These are phyloP conservation scores for Protodeltote pygarga DNA, from an alignment of 2,888 invertebrate genomes.

Conservation along the genomic window DNA sequence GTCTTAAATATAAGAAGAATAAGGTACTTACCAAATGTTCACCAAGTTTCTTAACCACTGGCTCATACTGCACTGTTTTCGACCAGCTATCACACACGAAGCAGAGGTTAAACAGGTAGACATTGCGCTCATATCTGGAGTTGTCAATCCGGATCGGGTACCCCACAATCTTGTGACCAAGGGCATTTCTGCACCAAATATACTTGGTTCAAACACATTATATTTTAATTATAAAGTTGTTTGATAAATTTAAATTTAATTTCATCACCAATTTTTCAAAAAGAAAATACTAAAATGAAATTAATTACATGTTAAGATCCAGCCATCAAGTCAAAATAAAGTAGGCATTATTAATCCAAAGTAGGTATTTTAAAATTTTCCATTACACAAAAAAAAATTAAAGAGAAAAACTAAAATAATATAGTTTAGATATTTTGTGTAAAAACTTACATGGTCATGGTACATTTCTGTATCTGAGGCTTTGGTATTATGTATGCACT, in stretches of 20 bases:
- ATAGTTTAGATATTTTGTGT: neutral
- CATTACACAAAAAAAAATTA: neutral
- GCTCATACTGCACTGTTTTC: slow-evolving; percentile 96
- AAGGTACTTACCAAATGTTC: slow-evolving; percentile 91
- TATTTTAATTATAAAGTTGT: neutral
- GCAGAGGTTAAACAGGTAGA: slow-evolving; percentile 98
- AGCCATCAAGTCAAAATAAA: too few species aligned
- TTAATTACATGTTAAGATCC: too few species aligned
- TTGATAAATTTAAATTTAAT: too few species aligned
- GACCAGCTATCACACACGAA: slow-evolving; percentile 97
- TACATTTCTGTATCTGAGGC: slow-evolving; percentile 95
- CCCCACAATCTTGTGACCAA: slow-evolving; percentile 95
- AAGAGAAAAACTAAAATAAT: neutral
- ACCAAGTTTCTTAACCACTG: slow-evolving; percentile 97
- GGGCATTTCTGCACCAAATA: slow-evolving; percentile 78
- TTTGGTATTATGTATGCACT: slow-evolving; percentile 98
- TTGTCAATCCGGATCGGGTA: slow-evolving; percentile 96
- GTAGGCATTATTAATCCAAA: too few species aligned
- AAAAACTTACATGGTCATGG: slow-evolving; percentile 94
- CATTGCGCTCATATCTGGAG: slow-evolving; percentile 96
- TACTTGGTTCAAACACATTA: neutral
- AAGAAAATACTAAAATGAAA: too few species aligned
- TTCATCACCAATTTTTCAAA: too few species aligned
- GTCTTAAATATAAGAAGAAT: neutral
- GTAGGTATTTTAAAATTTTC: too few species aligned